phyloP scores from a whole-genome alignment of 2,888 invertebrate species.

The Caenorhabditis wallacei region DNA sequence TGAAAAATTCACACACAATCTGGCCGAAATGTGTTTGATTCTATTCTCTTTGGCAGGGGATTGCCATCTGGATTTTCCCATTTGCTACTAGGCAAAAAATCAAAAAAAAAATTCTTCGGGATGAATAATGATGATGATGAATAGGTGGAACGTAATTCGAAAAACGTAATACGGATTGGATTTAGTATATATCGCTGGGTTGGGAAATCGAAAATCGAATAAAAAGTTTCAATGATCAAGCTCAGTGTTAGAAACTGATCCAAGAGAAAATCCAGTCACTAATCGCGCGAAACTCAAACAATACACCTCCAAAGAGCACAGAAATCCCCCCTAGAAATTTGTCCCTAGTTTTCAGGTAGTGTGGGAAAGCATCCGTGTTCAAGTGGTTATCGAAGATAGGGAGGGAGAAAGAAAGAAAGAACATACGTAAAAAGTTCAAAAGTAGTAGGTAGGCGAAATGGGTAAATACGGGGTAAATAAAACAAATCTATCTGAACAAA shows the following conservation, averaged over 20 bases:
- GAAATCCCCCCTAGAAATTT: too few species aligned
- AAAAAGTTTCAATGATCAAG: too few species aligned
- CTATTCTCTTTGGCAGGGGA: background rate
- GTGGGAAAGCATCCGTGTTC: background rate
- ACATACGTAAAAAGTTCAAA: slow-evolving; percentile 1
- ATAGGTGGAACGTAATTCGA: slow-evolving; percentile 1
- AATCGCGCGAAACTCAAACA: too few species aligned
- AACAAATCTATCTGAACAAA: slow-evolving; percentile 10
- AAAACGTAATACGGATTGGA: slow-evolving; percentile 29
- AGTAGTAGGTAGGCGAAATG: background rate
- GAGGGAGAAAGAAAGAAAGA: slow-evolving; percentile 5
- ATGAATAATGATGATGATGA: slow-evolving; percentile 7
- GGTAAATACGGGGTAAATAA: slow-evolving; percentile 19
- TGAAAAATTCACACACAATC: slow-evolving; percentile 57
- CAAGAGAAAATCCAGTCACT: too few species aligned
- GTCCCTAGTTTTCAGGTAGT: too few species aligned
- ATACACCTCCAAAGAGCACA: too few species aligned
- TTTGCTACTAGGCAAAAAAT: background rate
- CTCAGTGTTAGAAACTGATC: too few species aligned
- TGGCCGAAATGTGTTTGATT: slow-evolving; percentile 42
- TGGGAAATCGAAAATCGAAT: too few species aligned
- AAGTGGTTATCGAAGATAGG: background rate
- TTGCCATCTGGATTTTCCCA: slow-evolving; percentile 33
- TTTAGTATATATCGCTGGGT: slow-evolving; percentile 1
- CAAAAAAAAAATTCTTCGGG: background rate